Evolutionary conservation across 2,113 vertebrate genomes (phyloP).

Genomic region (Lasiurus borealis): DNA sequence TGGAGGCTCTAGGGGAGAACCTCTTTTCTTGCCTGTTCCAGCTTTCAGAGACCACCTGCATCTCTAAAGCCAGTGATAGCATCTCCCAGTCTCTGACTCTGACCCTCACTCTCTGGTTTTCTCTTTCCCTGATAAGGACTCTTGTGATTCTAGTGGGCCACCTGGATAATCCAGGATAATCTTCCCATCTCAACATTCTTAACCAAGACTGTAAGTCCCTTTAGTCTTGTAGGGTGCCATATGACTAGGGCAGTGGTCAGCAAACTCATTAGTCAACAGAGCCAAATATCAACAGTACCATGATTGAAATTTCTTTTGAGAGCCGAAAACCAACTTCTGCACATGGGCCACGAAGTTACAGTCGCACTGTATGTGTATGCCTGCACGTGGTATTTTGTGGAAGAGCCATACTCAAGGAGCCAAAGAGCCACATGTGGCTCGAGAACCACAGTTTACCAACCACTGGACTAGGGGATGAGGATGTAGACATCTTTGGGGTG

Average conservation of each 20-base stretch:
- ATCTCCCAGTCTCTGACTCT: background rate
- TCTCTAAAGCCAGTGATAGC: background rate
- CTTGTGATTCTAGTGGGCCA: background rate
- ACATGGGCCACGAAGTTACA: no score
- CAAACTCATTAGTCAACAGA: no score
- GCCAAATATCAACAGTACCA: no score
- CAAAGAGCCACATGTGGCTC: no score
- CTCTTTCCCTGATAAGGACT: background rate
- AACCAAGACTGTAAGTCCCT: background rate
- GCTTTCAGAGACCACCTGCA: background rate
- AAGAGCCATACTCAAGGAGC: no score
- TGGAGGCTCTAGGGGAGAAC: background rate
- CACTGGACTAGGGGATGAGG: background rate
- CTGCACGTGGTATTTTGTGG: no score
- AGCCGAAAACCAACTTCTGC: no score
- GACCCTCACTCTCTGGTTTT: background rate
- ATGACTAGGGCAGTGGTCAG: background rate
- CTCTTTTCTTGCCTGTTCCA: background rate
- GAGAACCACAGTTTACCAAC: no score
- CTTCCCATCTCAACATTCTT: background rate
- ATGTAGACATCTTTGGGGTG: background rate
- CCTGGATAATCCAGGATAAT: background rate
- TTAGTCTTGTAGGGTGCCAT: background rate
- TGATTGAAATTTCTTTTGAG: no score
- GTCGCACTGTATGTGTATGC: no score